Conservation (phyloP, 2,113 vertebrate species). For the Dicrurus megarhynchus region DNA sequence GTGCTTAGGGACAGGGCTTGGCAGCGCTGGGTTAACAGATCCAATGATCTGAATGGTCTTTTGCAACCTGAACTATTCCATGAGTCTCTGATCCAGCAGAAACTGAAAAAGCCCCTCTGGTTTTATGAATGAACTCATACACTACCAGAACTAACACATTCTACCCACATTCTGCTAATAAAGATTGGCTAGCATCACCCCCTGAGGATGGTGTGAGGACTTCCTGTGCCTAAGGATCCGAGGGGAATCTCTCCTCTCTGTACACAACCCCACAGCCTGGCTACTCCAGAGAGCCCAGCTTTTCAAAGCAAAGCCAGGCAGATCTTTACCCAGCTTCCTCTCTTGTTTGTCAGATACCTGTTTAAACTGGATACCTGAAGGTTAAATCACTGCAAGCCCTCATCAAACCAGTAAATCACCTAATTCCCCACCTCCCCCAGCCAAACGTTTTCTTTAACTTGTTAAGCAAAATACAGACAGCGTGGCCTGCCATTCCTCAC, state of each 20-base stretch:
- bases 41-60: background rate
- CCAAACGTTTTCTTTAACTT: slow-evolving; percentile 24
- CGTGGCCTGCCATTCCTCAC: background rate
- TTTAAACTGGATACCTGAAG: background rate
- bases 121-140: background rate
- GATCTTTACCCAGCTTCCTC: background rate
- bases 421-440: background rate
- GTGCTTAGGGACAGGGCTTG: background rate
- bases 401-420: slow-evolving; percentile 26
- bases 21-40: background rate
- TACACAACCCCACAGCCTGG: background rate
- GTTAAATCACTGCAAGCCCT: slow-evolving; percentile 10
- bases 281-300: background rate
- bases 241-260: background rate
- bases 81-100: background rate
- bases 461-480: slow-evolving; percentile 50
- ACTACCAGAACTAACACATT: background rate
- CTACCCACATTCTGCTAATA: fast-evolving
- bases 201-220: background rate
- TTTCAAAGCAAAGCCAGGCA: background rate
- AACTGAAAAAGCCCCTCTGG: background rate
- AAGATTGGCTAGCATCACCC: background rate
- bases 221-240: background rate
- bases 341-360: background rate
- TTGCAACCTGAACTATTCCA: background rate